A percentile compares a stretch with the other conserved stretches of the same genome.
These are phyloP conservation scores for Semotilus atromaculatus DNA, from an alignment of 2,797 vertebrate species.

Conservation along the genomic window DNA sequence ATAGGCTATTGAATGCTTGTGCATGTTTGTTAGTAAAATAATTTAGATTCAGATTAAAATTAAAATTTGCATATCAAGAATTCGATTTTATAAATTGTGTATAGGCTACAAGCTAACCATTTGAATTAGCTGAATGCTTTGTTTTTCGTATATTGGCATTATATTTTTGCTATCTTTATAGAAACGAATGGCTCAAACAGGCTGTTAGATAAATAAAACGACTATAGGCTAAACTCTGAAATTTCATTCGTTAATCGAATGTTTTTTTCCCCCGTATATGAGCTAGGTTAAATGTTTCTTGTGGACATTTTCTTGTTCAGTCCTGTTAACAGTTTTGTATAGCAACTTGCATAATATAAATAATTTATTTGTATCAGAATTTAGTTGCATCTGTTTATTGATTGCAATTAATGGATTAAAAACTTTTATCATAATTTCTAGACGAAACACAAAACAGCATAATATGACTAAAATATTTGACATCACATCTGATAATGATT, in stretches of 20 bases:
- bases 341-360: neutral
- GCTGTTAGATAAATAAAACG: neutral
- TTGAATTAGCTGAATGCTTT: neutral
- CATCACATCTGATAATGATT: neutral
- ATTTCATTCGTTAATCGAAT: neutral
- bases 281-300: neutral
- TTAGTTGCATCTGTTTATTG: neutral
- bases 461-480: neutral
- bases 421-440: neutral
- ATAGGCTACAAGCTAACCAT: neutral
- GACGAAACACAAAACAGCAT: neutral
- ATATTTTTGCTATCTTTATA: neutral
- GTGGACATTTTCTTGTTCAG: neutral
- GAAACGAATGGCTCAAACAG: neutral
- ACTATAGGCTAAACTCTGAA: neutral
- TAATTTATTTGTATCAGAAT: too few relatives aligned
- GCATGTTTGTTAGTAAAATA: neutral
- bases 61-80: neutral
- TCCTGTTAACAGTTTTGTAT: neutral
- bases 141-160: neutral
- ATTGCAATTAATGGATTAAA: neutral
- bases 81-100: neutral
- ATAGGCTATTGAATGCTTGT: neutral
- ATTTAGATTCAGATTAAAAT: neutral
- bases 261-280: neutral